phyloP scores from a whole-genome alignment of 1,140 invertebrate genomes.

The Neodiprion virginianus region DNA sequence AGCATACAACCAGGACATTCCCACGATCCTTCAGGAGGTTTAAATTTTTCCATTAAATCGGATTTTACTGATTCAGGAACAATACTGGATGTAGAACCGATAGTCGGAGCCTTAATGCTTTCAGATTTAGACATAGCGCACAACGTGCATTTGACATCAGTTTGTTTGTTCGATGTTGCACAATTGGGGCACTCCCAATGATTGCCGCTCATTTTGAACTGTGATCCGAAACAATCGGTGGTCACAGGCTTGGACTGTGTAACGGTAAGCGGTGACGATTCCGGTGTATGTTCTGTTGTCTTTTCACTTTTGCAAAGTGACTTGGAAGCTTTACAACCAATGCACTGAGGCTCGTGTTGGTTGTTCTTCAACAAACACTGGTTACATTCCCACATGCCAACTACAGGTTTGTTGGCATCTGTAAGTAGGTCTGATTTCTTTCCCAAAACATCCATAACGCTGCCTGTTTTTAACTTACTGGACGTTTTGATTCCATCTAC shows the following conservation, averaged over 20 bases:
- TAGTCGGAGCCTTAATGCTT: constrained; percentile 41
- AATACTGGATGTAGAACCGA: neutral
- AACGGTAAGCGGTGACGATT: neutral
- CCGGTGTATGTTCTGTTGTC: neutral
- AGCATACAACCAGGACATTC: constrained; percentile 73
- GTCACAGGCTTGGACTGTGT: neutral
- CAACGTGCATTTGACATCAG: constrained; percentile 67
- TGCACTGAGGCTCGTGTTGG: constrained; percentile 41
- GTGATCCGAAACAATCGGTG: constrained; percentile 56
- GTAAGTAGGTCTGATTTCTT: constrained; percentile 13
- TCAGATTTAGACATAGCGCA: constrained; percentile 66
- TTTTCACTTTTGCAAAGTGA: constrained; percentile 20
- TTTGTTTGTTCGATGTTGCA: constrained; percentile 69
- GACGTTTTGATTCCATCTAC: constrained; percentile 21
- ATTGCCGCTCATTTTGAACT: constrained; percentile 63
- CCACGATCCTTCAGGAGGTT: constrained; percentile 62
- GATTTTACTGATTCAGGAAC: neutral
- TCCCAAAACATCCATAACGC: constrained; percentile 48
- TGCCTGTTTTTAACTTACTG: constrained; percentile 44
- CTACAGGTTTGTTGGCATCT: neutral
- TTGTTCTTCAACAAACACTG: constrained; percentile 56
- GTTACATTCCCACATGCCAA: constrained; percentile 62
- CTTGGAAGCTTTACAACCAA: constrained; percentile 48
- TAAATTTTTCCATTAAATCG: constrained; percentile 57
- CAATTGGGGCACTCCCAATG: constrained; percentile 74